Conservation (phyloP, 2,888 invertebrate genomes). For the Myopa tessellatipennis region DNA sequence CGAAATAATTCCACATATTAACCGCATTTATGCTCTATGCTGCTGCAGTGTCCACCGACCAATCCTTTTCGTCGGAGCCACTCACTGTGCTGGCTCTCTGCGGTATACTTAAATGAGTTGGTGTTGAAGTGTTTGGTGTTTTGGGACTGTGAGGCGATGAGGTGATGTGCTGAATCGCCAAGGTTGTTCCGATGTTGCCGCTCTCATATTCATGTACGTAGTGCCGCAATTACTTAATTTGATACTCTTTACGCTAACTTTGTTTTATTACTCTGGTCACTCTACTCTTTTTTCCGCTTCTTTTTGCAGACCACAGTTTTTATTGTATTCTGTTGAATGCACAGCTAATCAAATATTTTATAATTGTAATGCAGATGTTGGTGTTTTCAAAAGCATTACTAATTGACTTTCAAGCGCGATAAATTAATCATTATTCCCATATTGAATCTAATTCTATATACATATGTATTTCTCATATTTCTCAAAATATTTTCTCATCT, state of each 20-base stretch:
- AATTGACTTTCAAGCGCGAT: no score
- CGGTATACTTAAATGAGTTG: not conserved
- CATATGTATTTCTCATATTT: no score
- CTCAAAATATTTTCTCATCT: no score
- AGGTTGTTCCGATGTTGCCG: not conserved
- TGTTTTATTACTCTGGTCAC: not conserved
- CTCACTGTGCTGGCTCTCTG: not conserved
- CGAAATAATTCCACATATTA: conserved; percentile 20
- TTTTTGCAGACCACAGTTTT: no score
- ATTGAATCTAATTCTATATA: no score
- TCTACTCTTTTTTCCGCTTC: no score
- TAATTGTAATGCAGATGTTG: no score
- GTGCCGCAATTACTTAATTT: conserved; percentile 20
- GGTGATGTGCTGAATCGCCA: not conserved
- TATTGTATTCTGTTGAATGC: no score
- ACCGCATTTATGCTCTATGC: conserved; percentile 15
- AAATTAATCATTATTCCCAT: no score
- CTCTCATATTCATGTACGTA: not conserved
- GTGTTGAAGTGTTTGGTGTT: conserved; percentile 6
- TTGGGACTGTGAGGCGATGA: not conserved
- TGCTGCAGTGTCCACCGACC: not conserved
- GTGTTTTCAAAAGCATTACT: no score
- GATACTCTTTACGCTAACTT: not conserved
- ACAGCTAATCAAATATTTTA: no score
- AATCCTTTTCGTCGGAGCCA: not conserved